A percentile compares a stretch with the other conserved stretches of the same genome.
Conservation (phyloP, 2,797 vertebrate species). For the Chanos chanos region DNA sequence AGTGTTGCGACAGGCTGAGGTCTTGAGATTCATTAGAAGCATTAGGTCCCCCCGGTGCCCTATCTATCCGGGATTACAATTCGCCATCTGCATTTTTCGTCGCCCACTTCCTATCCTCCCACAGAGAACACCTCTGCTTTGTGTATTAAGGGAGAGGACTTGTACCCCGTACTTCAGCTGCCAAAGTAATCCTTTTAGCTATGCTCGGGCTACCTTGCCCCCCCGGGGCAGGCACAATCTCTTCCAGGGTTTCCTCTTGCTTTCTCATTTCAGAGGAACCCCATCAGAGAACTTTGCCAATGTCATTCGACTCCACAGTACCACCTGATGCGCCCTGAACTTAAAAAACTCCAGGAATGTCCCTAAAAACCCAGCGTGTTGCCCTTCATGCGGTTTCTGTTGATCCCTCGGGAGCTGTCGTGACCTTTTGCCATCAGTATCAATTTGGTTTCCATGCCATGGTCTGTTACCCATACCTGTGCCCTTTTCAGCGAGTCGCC, state of each 20-base stretch:
- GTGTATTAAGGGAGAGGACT: constrained; percentile 8
- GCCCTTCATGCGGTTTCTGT: neutral
- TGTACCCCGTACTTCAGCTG: neutral
- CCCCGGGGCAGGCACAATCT: neutral
- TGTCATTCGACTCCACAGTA: neutral
- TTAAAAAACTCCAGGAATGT: neutral
- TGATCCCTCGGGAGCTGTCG: neutral
- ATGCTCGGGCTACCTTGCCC: neutral
- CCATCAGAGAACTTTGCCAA: neutral
- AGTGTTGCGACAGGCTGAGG: too few species aligned
- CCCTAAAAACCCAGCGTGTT: neutral
- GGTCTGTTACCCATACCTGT: neutral
- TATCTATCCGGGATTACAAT: neutral
- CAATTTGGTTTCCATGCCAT: neutral
- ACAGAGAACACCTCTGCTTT: neutral
- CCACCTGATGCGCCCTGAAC: neutral
- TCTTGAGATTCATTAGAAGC: too few species aligned
- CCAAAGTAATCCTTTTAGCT: constrained; percentile 17
- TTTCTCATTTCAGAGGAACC: neutral
- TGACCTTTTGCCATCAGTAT: neutral
- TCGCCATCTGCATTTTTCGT: neutral
- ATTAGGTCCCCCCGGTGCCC: too few species aligned
- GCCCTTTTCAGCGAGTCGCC: neutral
- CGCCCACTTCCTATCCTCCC: neutral
- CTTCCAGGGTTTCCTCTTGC: neutral